phyloP scores from a whole-genome alignment of 2,797 vertebrate genomes.

The Tachyglossus aculeatus region DNA sequence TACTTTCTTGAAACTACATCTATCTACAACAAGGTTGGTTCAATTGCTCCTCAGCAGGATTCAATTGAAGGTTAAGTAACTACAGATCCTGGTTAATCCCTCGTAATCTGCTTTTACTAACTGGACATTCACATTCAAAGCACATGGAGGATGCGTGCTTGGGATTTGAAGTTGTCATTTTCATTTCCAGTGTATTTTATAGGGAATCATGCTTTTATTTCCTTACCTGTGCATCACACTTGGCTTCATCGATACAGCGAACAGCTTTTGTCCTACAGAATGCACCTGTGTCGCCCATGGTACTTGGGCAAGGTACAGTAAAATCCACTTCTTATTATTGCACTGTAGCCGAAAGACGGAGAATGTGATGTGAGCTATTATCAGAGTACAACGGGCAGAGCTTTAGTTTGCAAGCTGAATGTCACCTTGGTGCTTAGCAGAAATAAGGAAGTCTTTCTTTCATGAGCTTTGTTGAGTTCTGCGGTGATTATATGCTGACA shows the following conservation, averaged over 20 bases:
- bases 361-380: not conserved
- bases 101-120: slow-evolving; percentile 75
- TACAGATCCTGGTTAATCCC: slow-evolving; percentile 77
- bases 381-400: not conserved
- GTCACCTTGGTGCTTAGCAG: not conserved
- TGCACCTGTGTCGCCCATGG: slow-evolving; percentile 89
- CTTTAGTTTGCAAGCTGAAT: slow-evolving; percentile 11
- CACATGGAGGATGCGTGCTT: slow-evolving; percentile 38
- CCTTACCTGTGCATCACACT: slow-evolving; percentile 77
- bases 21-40: slow-evolving; percentile 32
- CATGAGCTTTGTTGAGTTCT: not conserved
- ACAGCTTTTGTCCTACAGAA: slow-evolving; percentile 89
- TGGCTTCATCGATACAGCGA: slow-evolving; percentile 71
- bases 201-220: slow-evolving; percentile 78
- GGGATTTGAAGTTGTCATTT: slow-evolving; percentile 48
- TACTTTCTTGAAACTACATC: slow-evolving; percentile 29
- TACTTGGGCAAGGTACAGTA: slow-evolving; percentile 88
- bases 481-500: not conserved
- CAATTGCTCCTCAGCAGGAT: slow-evolving; percentile 63
- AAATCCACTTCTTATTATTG: slow-evolving; percentile 7
- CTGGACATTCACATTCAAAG: slow-evolving; percentile 48
- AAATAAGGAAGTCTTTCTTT: not conserved
- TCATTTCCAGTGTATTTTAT: slow-evolving; percentile 41
- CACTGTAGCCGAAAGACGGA: not conserved
- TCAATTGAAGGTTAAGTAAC: slow-evolving; percentile 81